Base-by-base conservation (phyloP, 1,140 invertebrate genomes). In the Drosophila simulans region DNA sequence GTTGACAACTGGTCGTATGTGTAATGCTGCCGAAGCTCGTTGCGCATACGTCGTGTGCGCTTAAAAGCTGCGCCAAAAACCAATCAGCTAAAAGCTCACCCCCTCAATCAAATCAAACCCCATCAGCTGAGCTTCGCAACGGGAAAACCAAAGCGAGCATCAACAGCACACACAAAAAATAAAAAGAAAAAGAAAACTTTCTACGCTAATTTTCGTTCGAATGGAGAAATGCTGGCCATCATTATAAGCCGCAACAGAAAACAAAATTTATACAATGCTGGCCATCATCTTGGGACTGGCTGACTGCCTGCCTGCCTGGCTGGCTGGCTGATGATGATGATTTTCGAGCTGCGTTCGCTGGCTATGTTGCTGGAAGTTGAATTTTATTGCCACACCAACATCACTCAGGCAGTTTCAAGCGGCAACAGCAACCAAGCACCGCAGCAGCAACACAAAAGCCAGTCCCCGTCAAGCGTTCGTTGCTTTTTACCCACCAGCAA, bases 351-450 rank as follows among this genome's bases (percentile, higher is more conserved):
- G 82, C 73, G 73, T 66, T 72, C 72, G 75, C 48, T 58, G 57
- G 37, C 68, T 54, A 73, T 74, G 73, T 63, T 76, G 72, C 51
- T 85, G 81, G 58, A 84, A 81, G 82, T 77, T 86, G 69, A 75
- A 57, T 74, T 86, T 86, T 86, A 86, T 86, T 86, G 82, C 82
- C 82, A 86, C 82, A 88, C 78, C 82, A 82, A 52, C 69, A 58
- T 55, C 71, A 75, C 48, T 59, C 70, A 72, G 75, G 57, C 74
- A 77, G 58, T 59, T 66, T 45, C 45, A 74, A 77, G 49, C 65
- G 51, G 56, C 76, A 63, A 42, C 63, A 22, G 49, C 65, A 49
- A 31, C 46, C 45, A 48, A 7, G 46, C 46, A 48, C 13, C 13
- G 43, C 69, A 63, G 58, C 70, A 53, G 49, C 52, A 76, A 76